phyloP scores from a whole-genome alignment of 2,113 vertebrate species.

The Ptilorrhoa leucosticta region DNA sequence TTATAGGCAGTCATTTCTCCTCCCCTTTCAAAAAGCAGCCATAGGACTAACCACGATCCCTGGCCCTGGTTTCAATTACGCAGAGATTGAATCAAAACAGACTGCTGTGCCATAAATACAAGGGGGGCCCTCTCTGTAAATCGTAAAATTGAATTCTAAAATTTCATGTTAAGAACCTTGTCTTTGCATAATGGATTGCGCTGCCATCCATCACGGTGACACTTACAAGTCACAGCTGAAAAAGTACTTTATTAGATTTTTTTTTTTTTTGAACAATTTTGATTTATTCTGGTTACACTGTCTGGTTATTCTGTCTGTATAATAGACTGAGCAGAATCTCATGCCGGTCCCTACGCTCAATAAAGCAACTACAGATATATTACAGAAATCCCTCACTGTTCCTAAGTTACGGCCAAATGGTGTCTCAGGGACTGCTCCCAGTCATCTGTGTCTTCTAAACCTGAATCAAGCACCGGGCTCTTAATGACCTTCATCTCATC shows the following conservation, averaged over 20 bases:
- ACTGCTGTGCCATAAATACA: not conserved
- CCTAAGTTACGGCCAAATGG: not conserved
- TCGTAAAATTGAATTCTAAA: conserved; percentile 40
- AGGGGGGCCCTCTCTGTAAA: conserved; percentile 8
- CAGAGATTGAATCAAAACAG: conserved; percentile 7
- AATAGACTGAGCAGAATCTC: not conserved
- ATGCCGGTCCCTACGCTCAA: not conserved
- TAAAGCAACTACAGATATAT: not conserved
- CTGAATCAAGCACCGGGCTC: not conserved
- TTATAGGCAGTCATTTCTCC: not conserved
- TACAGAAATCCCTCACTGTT: not conserved
- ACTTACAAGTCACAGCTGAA: conserved; percentile 62
- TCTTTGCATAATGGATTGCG: conserved; percentile 47
- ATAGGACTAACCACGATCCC: not conserved
- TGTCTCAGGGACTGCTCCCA: conserved; percentile 21
- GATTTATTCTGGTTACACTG: conserved; percentile 22
- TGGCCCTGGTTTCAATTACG: conserved; percentile 46
- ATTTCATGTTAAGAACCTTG: conserved; percentile 48
- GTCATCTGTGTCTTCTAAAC: not conserved
- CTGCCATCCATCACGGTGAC: conserved; percentile 35
- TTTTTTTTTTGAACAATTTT: not conserved
- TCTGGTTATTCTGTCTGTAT: not conserved
- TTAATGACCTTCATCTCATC: not conserved
- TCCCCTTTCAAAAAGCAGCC: not conserved
- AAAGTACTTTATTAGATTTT: conserved; percentile 47